A percentile compares a stretch with the other conserved stretches of the same genome.
phyloP scores from a whole-genome alignment of 2,797 vertebrate genomes.

The Vultur gryphus region DNA sequence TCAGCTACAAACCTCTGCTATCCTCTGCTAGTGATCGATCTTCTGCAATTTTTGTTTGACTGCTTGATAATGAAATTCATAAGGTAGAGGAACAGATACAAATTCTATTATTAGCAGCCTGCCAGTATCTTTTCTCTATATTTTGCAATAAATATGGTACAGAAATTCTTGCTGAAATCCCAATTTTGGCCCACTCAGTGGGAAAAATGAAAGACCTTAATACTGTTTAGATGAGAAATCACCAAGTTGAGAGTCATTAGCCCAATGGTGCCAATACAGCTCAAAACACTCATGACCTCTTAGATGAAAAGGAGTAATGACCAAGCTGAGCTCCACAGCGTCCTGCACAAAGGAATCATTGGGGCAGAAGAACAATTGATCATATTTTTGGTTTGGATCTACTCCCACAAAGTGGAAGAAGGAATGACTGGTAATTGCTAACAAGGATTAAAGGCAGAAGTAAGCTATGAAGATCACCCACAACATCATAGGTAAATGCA shows the following conservation, averaged over 20 bases:
- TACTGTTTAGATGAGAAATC: not conserved
- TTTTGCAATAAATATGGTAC: not conserved
- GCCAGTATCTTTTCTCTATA: not conserved
- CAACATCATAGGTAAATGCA: not conserved
- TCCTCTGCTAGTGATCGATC: not conserved
- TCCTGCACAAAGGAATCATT: not conserved
- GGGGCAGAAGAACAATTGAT: not conserved
- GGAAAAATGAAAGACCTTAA: not conserved
- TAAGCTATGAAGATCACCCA: not conserved
- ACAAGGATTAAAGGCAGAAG: not conserved
- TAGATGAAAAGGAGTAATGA: not conserved
- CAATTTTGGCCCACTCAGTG: not conserved
- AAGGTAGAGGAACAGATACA: not conserved
- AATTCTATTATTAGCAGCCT: not conserved
- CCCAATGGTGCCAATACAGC: not conserved
- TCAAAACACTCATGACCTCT: not conserved
- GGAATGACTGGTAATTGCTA: not conserved
- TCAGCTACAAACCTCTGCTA: not conserved
- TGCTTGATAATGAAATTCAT: not conserved
- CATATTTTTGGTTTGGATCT: not conserved
- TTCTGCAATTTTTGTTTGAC: not conserved
- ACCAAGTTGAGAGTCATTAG: not conserved
- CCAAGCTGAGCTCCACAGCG: not conserved
- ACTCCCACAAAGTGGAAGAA: not conserved
- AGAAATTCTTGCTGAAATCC: not conserved